Conservation (phyloP, 2,113 vertebrate genomes). For the Chroicocephalus ridibundus region DNA sequence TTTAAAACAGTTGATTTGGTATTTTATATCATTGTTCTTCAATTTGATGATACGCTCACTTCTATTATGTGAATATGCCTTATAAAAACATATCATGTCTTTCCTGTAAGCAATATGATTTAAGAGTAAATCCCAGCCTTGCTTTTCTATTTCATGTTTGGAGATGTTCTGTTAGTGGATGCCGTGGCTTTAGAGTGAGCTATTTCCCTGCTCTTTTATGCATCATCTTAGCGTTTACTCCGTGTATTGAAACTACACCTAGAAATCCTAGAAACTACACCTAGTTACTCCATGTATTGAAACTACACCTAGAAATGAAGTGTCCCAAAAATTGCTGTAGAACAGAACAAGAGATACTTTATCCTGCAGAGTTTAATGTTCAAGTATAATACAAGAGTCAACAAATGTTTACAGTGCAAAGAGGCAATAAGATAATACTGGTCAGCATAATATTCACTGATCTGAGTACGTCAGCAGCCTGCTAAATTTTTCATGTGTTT, state of each 20-base stretch:
- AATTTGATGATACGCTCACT: neutral
- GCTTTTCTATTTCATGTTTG: neutral
- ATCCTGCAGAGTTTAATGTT: neutral
- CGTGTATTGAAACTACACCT: neutral
- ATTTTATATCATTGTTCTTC: neutral
- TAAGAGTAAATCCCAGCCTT: neutral
- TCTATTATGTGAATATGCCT: neutral
- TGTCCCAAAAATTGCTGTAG: neutral
- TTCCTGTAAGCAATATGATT: neutral
- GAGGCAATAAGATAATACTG: neutral
- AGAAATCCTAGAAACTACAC: neutral
- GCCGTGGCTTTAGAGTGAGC: neutral
- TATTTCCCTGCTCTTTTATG: neutral
- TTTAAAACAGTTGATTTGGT: neutral
- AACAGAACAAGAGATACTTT: neutral
- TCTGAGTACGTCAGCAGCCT: neutral
- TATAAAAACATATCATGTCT: neutral
- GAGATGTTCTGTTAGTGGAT: neutral
- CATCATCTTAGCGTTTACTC: neutral
- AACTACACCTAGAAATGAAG: neutral
- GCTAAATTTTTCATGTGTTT: conserved; percentile 25
- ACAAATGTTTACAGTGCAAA: neutral
- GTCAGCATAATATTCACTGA: conserved; percentile 18
- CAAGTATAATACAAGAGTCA: neutral
- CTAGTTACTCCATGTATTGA: neutral